A percentile compares a stretch with the other conserved stretches of the same genome.
phyloP scores from a whole-genome alignment of 2,888 invertebrate species.

The Gibbula magus region DNA sequence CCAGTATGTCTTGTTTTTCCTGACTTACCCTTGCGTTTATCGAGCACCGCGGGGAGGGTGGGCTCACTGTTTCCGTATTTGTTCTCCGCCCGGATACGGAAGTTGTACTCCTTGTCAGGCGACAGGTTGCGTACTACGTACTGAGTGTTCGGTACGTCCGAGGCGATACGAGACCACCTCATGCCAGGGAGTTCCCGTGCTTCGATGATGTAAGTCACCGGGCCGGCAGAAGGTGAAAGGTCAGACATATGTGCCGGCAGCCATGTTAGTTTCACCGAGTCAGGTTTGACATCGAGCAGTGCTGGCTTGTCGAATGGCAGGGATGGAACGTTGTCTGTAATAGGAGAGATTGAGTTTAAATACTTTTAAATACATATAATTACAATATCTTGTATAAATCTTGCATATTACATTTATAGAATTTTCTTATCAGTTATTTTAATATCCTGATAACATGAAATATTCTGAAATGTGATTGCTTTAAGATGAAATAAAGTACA shows the following conservation, averaged over 20 bases:
- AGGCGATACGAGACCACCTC: conserved; percentile 89
- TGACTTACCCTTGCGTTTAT: conserved; percentile 49
- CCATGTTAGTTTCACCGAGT: conserved; percentile 64
- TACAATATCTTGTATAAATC: too few species aligned
- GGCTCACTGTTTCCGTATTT: conserved; percentile 97
- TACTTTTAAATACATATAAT: too few species aligned
- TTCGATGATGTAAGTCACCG: conserved; percentile 66
- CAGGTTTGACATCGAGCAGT: conserved; percentile 53
- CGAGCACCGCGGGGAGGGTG: conserved; percentile 80
- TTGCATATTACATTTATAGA: too few species aligned
- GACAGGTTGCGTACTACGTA: conserved; percentile 52
- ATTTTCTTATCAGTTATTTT: too few species aligned
- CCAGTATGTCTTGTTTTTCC: too few species aligned
- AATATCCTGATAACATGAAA: too few species aligned
- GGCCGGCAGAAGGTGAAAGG: conserved; percentile 60
- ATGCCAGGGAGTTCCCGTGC: conserved; percentile 88
- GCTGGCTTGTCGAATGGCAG: conserved; percentile 62
- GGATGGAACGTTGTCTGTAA: conserved; percentile 53
- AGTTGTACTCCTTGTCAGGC: conserved; percentile 91
- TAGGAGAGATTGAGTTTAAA: neutral
- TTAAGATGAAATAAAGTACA: too few species aligned
- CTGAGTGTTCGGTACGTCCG: conserved; percentile 58
- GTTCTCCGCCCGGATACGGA: conserved; percentile 96
- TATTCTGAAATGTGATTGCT: too few species aligned
- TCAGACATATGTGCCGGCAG: conserved; percentile 56